phyloP scores from a whole-genome alignment of 2,888 invertebrate genomes.

The Leptopilina syphax region DNA sequence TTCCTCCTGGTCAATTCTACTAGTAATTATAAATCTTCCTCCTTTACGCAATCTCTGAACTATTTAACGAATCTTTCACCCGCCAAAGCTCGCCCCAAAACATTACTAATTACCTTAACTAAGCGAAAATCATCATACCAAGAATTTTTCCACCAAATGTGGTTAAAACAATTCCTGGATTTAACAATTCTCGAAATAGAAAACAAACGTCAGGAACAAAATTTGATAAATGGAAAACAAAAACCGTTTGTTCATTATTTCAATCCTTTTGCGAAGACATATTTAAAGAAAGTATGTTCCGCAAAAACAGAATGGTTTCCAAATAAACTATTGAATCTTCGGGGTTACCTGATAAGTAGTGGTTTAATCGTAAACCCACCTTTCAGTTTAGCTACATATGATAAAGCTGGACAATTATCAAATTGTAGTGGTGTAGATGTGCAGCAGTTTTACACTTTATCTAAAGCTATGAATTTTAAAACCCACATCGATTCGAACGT shows the following conservation, averaged over 20 bases:
- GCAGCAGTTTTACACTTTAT: background rate
- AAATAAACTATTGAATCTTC: background rate
- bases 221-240: no score
- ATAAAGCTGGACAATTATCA: background rate
- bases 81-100: background rate
- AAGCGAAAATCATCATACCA: background rate
- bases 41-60: background rate
- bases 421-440: background rate
- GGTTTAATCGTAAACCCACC: background rate
- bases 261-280: background rate
- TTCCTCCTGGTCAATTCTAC: background rate
- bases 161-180: background rate
- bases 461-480: background rate
- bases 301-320: background rate
- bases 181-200: background rate
- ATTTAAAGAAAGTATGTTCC: background rate
- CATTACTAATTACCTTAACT: background rate
- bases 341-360: background rate
- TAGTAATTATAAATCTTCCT: background rate
- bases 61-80: background rate
- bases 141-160: background rate
- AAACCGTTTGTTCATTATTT: background rate
- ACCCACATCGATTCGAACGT: background rate
- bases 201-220: background rate
- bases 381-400: background rate